Base-by-base conservation (phyloP, 2,797 vertebrate species). In the Poliocrania exsul region DNA sequence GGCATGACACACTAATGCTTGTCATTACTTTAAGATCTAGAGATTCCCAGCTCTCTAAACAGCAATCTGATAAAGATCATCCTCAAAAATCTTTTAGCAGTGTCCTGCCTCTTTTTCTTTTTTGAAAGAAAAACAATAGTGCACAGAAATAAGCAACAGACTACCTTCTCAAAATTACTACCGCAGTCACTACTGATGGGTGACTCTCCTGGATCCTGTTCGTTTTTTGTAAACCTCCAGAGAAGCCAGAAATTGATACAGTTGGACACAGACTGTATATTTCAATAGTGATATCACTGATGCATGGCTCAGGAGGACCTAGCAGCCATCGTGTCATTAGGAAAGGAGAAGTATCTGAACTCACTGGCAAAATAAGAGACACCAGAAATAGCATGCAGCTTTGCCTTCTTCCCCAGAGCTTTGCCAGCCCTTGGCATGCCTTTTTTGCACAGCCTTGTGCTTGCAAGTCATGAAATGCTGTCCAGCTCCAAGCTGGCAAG, bases 401-500 rank as follows among this genome's bases (percentile, higher is more conserved):
- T 56, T 71, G 37, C 46, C 69, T 72, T 64, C 67, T 81, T 65
- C 71, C 51, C 57, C 66, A 66, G 53, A 85, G 64, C 86, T 67
- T 18, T 71, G 79, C 69, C 80, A 81, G 88, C 46, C 65, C 61
- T 82, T 70, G 80, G 84, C 78, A 37, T 57, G 80, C 42, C 49
- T 80, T 58, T 67, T 81, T 85, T 94, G 89, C 0, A 0, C 66
- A 87, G 50, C 71, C 33, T 77, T 90, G 58, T n/a, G 67, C 75
- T 77, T 60, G 58, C 37, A 91, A 78, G 73, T n/a, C 58, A 71
- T 0, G 3, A 47, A 89, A 62, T 58, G 70, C 86, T 86, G 84
- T 79, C 93, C 94, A 90, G 92, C 72, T 95, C 72, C 0, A 20
- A 91, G 73, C 90, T 85, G 78, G 87, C 92, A 95, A 93, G 92